These are phyloP conservation scores for roundworm (Caenorhabditis elegans) DNA, from an alignment of 1,140 invertebrate species.

Conservation along the genomic window DNA sequence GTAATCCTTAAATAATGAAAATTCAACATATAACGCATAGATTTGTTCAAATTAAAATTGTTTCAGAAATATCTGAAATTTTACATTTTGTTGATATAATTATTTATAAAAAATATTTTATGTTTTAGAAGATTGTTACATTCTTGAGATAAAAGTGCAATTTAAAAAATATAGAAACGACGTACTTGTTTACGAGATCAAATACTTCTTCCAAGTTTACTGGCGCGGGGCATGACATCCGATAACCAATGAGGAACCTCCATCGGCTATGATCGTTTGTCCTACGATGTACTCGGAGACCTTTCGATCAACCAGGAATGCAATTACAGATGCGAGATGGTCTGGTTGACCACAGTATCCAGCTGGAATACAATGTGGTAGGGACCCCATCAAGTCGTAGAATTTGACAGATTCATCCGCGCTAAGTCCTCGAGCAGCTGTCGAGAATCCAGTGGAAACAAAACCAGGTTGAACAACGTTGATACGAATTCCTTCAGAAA, in stretches of 20 bases:
- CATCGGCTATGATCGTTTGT: conserved; percentile 25
- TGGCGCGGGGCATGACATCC: background rate
- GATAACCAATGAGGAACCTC: background rate
- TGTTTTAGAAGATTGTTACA: too few relatives aligned
- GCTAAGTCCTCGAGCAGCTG: background rate
- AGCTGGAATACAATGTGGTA: background rate
- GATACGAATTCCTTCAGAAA: conserved; percentile 77
- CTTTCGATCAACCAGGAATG: conserved; percentile 30
- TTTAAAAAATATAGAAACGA: too few relatives aligned
- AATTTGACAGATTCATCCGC: background rate
- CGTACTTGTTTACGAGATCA: too few relatives aligned
- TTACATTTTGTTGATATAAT: too few relatives aligned
- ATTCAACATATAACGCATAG: too few relatives aligned
- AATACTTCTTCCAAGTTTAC: too few relatives aligned
- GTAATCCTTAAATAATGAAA: too few relatives aligned
- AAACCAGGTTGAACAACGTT: conserved; percentile 69
- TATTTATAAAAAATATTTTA: too few relatives aligned
- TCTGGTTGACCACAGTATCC: background rate
- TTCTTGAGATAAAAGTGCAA: too few relatives aligned
- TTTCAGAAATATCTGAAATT: too few relatives aligned
- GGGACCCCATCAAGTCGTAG: background rate
- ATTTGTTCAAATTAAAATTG: too few relatives aligned
- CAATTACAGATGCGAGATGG: background rate
- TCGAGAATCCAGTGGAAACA: background rate
- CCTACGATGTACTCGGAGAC: conserved; percentile 34